Percentiles rank a stretch among this genome's conserved stretches.
phyloP scores from a whole-genome alignment of 2,113 vertebrate genomes.

The Mandrillus leucophaeus region DNA sequence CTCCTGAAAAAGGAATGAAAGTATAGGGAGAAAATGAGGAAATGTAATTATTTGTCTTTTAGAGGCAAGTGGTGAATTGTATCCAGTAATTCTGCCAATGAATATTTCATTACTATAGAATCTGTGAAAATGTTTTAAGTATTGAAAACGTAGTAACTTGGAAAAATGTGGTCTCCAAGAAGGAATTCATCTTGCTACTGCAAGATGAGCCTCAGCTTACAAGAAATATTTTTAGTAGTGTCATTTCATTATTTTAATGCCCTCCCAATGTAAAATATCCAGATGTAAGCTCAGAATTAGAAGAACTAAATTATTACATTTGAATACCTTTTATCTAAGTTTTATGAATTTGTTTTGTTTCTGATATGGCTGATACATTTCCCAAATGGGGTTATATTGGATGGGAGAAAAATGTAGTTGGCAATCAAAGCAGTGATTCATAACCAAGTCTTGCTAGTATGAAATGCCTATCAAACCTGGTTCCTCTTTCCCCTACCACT shows the following conservation, averaged over 20 bases:
- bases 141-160: background rate
- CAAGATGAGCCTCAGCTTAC: background rate
- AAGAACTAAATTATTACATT: conserved; percentile 9
- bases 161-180: background rate
- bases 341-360: conserved; percentile 22
- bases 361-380: background rate
- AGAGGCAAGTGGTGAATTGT: background rate
- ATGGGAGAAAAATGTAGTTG: background rate
- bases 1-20: background rate
- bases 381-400: background rate
- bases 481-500: background rate
- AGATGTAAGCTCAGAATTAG: background rate
- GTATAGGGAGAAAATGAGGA: background rate
- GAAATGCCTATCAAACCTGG: background rate
- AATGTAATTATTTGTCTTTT: background rate
- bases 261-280: background rate
- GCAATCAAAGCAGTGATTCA: background rate
- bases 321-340: conserved; percentile 1
- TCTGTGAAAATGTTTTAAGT: background rate
- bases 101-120: background rate
- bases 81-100: conserved; percentile 2
- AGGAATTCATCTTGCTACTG: background rate
- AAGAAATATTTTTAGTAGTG: background rate
- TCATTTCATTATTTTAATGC: background rate
- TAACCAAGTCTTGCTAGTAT: background rate